phyloP scores from a whole-genome alignment of 2,797 vertebrate species.

The Enteromius radiatus region DNA sequence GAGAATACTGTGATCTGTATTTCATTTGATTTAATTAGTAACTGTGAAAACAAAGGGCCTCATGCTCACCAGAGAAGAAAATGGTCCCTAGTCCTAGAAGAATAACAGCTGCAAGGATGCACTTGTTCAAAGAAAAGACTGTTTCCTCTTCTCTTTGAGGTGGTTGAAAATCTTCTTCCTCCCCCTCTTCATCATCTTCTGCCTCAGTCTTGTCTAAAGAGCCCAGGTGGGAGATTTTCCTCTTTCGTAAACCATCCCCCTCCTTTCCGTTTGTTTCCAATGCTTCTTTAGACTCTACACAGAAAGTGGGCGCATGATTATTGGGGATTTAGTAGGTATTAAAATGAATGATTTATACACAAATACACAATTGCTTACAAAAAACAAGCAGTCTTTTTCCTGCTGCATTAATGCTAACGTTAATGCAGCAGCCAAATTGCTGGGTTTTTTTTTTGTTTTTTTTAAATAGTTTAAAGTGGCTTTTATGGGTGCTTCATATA shows the following conservation, averaged over 20 bases:
- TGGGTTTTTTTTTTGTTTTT: background rate
- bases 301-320: background rate
- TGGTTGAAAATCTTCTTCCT: constrained; percentile 74
- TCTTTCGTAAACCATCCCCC: constrained; percentile 67
- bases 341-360: background rate
- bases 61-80: constrained; percentile 78
- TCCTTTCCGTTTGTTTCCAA: constrained; percentile 52
- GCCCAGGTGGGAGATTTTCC: constrained; percentile 70
- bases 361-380: background rate
- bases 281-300: constrained; percentile 61
- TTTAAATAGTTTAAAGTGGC: background rate
- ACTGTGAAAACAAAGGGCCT: background rate
- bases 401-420: no score
- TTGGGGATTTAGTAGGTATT: background rate
- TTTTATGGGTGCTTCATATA: background rate
- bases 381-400: background rate
- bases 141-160: constrained; percentile 69
- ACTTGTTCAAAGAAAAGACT: constrained; percentile 81
- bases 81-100: constrained; percentile 80
- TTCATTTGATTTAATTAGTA: background rate
- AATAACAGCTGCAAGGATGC: constrained; percentile 80
- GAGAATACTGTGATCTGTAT: background rate
- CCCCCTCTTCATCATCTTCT: constrained; percentile 64
- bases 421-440: background rate
- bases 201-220: constrained; percentile 70